phyloP scores from a whole-genome alignment of 1,140 invertebrate genomes.

The Maconellicoccus hirsutus region DNA sequence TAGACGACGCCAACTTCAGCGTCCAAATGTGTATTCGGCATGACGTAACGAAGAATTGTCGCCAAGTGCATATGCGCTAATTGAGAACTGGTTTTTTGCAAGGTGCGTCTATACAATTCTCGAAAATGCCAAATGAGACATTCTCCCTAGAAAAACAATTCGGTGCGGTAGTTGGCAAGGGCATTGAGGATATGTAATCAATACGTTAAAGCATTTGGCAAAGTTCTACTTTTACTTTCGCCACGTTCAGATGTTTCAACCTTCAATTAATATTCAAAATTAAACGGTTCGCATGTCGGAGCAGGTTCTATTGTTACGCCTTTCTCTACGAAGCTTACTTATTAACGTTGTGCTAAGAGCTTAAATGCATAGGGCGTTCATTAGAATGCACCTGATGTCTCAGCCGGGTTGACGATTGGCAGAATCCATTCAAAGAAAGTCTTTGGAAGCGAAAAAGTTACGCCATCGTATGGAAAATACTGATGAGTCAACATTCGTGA shows the following conservation, averaged over 20 bases:
- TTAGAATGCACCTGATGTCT: not conserved
- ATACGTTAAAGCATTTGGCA: not conserved
- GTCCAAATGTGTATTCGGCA: not conserved
- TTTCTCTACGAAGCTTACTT: not conserved
- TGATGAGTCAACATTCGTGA: too few relatives aligned
- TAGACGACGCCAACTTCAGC: not conserved
- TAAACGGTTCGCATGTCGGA: not conserved
- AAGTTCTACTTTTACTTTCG: conserved; percentile 9
- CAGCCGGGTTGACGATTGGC: too few relatives aligned
- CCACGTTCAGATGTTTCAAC: not conserved
- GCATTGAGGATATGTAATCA: not conserved
- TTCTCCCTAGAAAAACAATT: not conserved
- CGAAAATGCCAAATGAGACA: not conserved
- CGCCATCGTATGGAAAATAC: too few relatives aligned
- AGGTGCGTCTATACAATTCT: not conserved
- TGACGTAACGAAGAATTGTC: not conserved
- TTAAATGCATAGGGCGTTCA: not conserved
- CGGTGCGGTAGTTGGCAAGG: not conserved
- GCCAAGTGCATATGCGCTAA: not conserved
- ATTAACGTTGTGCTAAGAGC: not conserved
- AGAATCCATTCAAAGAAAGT: too few relatives aligned
- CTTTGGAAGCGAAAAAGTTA: too few relatives aligned
- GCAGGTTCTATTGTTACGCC: not conserved
- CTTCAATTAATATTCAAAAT: conserved; percentile 5
- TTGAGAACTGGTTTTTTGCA: not conserved